phyloP scores from a whole-genome alignment of 2,113 vertebrate genomes.

The Raja brachyura region DNA sequence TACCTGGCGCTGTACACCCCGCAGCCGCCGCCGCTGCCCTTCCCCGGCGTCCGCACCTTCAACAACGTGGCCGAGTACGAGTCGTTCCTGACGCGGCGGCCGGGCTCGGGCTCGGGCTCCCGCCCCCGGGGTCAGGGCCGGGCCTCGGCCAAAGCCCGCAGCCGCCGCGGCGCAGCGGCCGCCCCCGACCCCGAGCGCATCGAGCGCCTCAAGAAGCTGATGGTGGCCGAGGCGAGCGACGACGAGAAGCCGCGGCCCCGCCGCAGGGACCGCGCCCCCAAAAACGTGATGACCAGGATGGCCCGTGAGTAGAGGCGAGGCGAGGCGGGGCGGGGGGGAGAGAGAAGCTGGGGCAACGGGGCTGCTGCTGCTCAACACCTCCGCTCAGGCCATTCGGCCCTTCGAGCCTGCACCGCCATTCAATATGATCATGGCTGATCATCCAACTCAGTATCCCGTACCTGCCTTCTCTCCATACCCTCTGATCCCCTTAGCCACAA shows the following conservation, averaged over 20 bases:
- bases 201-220: constrained; percentile 72
- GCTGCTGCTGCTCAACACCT: no score
- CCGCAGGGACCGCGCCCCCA: constrained; percentile 54
- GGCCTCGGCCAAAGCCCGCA: neutral
- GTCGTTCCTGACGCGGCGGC: constrained; percentile 68
- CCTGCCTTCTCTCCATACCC: no score
- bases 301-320: constrained; percentile 58
- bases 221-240: constrained; percentile 56
- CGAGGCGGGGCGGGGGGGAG: neutral
- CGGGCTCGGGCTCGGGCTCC: constrained; percentile 50
- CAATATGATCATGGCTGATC: no score
- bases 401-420: no score
- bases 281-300: constrained; percentile 89
- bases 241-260: constrained; percentile 44
- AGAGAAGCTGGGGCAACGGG: neutral
- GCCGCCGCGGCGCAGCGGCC: constrained; percentile 42
- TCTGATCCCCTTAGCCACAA: no score
- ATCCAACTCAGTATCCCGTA: no score
- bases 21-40: constrained; percentile 61
- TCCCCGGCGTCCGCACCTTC: constrained; percentile 73
- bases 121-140: neutral
- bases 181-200: constrained; percentile 64
- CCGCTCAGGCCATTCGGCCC: no score
- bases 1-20: constrained; percentile 73
- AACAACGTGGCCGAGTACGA: constrained; percentile 87